These are phyloP conservation scores for Drosophila punjabiensis DNA, from an alignment of 1,140 invertebrate species.

Conservation along the genomic window DNA sequence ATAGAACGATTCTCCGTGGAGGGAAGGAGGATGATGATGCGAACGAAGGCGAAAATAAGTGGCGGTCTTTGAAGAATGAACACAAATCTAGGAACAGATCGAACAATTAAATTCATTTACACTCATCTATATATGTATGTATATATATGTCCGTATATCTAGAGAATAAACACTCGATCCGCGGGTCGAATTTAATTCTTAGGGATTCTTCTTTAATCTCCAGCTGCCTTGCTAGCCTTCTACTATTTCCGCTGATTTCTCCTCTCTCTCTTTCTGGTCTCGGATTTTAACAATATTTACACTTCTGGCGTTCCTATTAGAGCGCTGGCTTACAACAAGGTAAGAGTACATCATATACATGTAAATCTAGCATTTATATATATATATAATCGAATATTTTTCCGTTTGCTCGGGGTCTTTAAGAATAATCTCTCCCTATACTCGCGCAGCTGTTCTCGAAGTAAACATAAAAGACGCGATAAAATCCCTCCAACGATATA, in stretches of 20 bases:
- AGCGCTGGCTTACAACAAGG: conserved; percentile 70
- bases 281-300: conserved; percentile 78
- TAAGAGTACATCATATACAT: conserved; percentile 50
- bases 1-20: conserved; percentile 35
- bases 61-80: conserved; percentile 23
- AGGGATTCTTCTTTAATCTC: conserved; percentile 66
- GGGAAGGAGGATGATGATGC: conserved; percentile 28
- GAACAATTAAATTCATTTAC: conserved; percentile 27
- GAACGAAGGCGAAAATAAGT: conserved; percentile 26
- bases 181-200: conserved; percentile 43
- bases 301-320: conserved; percentile 60
- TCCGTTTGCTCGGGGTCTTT: conserved; percentile 14
- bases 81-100: conserved; percentile 60
- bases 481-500: conserved; percentile 63
- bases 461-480: conserved; percentile 49
- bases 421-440: conserved; percentile 19
- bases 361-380: conserved; percentile 49
- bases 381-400: conserved; percentile 34
- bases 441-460: conserved; percentile 13
- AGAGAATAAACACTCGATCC: conserved; percentile 38
- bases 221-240: conserved; percentile 44
- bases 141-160: conserved; percentile 14
- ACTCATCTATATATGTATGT: conserved; percentile 7
- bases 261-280: conserved; percentile 5
- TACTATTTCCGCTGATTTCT: conserved; percentile 6